Evolutionary conservation across 2,113 vertebrate genomes (phyloP).

Genomic region (Nothocercus nigrocapillus): DNA sequence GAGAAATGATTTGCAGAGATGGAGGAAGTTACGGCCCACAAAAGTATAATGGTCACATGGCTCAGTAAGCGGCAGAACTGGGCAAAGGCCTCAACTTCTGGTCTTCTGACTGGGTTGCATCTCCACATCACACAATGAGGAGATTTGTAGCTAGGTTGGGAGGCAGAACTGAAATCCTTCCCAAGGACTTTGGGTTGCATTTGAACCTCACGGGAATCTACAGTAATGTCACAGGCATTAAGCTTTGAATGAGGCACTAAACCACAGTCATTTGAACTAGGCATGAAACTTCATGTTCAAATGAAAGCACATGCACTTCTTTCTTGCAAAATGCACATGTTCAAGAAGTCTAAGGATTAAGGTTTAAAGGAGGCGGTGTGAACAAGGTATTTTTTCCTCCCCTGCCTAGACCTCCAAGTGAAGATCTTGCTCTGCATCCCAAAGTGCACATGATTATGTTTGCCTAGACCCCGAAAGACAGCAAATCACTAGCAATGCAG

Average conservation of each 20-base stretch:
- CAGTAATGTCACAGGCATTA: neutral
- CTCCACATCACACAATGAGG: neutral
- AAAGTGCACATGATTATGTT: neutral
- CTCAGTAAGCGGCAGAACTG: neutral
- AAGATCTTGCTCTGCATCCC: neutral
- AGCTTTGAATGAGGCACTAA: neutral
- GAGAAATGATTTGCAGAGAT: neutral
- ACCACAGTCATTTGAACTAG: fast-evolving
- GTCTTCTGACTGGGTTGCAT: neutral
- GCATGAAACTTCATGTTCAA: neutral
- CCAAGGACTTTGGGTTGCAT: neutral
- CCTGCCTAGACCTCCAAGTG: neutral
- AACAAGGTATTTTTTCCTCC: neutral
- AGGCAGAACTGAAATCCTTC: neutral
- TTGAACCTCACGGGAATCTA: neutral
- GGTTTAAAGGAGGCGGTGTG: neutral
- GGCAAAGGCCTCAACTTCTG: neutral
- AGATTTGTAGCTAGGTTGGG: neutral
- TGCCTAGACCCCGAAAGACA: neutral
- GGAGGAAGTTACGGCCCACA: neutral
- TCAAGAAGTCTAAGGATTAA: neutral
- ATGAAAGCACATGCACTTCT: neutral
- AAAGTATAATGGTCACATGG: neutral
- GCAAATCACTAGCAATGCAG: neutral
- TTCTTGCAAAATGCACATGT: neutral